Base-by-base conservation (phyloP, 2,113 vertebrate genomes). In the Oriolus oriolus region DNA sequence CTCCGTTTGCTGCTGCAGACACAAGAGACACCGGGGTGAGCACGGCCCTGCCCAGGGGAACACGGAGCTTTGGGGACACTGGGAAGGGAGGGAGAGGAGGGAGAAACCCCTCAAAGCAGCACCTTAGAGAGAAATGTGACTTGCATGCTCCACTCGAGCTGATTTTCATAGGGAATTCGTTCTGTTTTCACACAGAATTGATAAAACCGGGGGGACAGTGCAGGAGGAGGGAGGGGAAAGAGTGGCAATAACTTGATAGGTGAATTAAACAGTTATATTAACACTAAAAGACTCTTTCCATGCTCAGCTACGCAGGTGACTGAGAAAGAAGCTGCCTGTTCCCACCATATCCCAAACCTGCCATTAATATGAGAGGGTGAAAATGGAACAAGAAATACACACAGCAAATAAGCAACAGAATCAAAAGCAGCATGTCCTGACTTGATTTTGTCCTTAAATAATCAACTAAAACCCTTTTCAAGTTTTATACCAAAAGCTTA, bases 1-100 rank as follows among this genome's bases (percentile, higher is more conserved):
- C 96, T 99, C 99, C 0, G 99, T 99, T 95, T 99, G 99, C 98
- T 99, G 99, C 99, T 99, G 97, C 28, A 89, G 39, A 4, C 18
- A 22, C 1, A 44, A 68, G 91, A 91, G 87, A 97, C 56, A 94
- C 20, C 9, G 35, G 11, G 44, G 41, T 97, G 15, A 94, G 73
- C 64, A 91, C 84, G 47, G 96, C 64, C 39, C 44, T 44, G 26
- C 37, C 60, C 47, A 10, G 31, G 31, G 61, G 6, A 69, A 28
- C 33, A 21, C 30, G 6, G 2, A n/a, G 69, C 17, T 47, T 33
- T 13, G 4, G 41, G 37, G 8, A 20, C 49, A 33, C 45, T 53
- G 54, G 54, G 27, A 18, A 60, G 26, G 47, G 54, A 54, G 42
- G 39, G 39, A 21, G 16, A 65, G n/a, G 6, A 83, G 21, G 42